Base-by-base conservation (phyloP, 2,113 vertebrate species). In the Bostrychus sinensis region DNA sequence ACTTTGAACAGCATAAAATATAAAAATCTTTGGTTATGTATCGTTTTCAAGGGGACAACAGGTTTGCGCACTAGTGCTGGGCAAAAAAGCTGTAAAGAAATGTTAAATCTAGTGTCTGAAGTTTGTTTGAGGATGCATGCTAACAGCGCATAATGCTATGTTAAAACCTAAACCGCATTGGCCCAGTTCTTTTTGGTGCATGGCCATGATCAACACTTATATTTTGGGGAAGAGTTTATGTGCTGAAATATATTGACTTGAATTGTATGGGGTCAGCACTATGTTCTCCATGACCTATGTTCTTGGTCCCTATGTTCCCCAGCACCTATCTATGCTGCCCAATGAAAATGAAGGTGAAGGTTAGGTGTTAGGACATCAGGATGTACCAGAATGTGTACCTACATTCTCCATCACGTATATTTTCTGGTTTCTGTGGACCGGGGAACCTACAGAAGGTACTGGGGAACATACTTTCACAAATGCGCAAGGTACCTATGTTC, bases 21-120 rank as follows among this genome's bases (percentile, higher is more conserved):
- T n/a, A 43, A 43, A 34, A 5, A 54, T 60, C 61, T 62, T 77
- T 76, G 84, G 80, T 86, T 86, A 67, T 84, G 79, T 75, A 69
- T 79, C 65, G 78, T 88, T 94, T 92, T 93, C 81, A 92, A 93
- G 93, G 89, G 85, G 89, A 92, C 83, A 66, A 62, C 76, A 72
- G 78, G 62, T 58, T 53, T 72, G 54, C 80, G 84, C 85, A 73
- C 81, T 71, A 83, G 68, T 73, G 55, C 72, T 86, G 64, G 85
- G 78, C 66, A 85, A 82, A 75, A 73, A n/a, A 34, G 23, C 41
- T 71, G 56, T 12, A 25, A 39, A 60, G 50, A 39, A 78, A 60
- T 72, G 64, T 61, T 37, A 38, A 69, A 25, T 78, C 42, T 42
- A 57, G 56, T 45, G 20, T 62, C 58, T 73, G 37, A 67, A 70